phyloP scores from a whole-genome alignment of 1,140 invertebrate genomes.

The Pantala flavescens region DNA sequence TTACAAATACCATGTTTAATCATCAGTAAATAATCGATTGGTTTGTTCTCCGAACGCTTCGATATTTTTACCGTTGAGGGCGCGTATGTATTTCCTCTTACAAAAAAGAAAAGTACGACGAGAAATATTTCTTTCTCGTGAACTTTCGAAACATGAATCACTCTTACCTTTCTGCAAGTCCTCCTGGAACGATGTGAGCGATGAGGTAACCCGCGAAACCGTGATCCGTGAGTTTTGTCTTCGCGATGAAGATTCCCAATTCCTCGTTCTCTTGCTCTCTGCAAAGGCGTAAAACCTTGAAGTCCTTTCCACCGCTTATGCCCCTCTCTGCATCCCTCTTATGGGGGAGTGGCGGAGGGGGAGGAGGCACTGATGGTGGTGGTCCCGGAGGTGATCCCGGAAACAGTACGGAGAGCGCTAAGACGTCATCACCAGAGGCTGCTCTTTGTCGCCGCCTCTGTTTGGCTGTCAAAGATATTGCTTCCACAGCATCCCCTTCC shows the following conservation, averaged over 20 bases:
- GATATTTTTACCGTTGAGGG: too few species aligned
- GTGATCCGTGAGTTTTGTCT: slow-evolving; percentile 53
- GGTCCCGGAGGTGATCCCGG: neutral
- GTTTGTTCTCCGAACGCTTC: too few species aligned
- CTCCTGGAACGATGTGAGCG: slow-evolving; percentile 67
- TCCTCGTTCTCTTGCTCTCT: slow-evolving; percentile 56
- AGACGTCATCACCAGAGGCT: slow-evolving; percentile 1
- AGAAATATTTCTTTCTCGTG: too few species aligned
- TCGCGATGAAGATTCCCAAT: slow-evolving; percentile 75
- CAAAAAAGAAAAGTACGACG: too few species aligned
- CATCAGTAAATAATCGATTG: too few species aligned
- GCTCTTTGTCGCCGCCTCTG: neutral
- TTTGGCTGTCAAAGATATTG: neutral
- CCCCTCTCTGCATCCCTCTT: slow-evolving; percentile 24
- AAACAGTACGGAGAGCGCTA: neutral
- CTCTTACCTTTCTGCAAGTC: slow-evolving; percentile 59
- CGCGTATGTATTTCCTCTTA: too few species aligned
- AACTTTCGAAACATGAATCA: too few species aligned
- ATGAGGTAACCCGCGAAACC: slow-evolving; percentile 65
- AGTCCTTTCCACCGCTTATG: slow-evolving; percentile 21
- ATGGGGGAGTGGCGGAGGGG: neutral
- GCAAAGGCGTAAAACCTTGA: slow-evolving; percentile 54
- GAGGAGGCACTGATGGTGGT: neutral
- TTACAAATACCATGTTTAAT: too few species aligned
- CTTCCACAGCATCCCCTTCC: neutral